phyloP scores from a whole-genome alignment of 2,113 vertebrate genomes.

The Pluvianellus socialis region DNA sequence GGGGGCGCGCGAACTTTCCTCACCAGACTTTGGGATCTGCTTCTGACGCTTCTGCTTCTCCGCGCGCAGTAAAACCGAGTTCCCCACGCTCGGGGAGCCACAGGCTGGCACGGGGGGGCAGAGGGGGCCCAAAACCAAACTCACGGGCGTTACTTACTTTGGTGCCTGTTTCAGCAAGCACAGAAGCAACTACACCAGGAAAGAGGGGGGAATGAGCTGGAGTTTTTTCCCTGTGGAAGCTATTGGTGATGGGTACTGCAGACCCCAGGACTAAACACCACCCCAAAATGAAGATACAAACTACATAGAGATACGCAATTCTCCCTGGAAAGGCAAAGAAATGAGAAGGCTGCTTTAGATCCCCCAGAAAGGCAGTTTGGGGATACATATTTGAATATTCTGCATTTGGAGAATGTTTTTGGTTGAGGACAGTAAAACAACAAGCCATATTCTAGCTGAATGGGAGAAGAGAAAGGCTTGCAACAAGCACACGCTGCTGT shows the following conservation, averaged over 20 bases:
- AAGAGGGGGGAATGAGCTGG: background rate
- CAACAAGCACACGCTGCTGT: background rate
- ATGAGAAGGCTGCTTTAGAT: background rate
- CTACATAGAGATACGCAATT: background rate
- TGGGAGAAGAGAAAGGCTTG: background rate
- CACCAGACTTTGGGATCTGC: background rate
- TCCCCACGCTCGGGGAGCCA: no score
- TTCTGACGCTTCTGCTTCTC: background rate
- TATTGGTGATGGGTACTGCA: background rate
- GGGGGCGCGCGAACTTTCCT: background rate
- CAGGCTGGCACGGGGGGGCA: accelerated
- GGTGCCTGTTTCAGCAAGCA: background rate
- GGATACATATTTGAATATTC: background rate
- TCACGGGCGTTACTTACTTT: background rate
- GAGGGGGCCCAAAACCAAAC: background rate
- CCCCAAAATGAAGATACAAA: background rate
- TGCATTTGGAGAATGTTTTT: background rate
- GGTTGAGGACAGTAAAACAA: background rate
- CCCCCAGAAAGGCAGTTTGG: background rate
- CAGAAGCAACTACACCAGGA: background rate
- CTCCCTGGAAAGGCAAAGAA: background rate
- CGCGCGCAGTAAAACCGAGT: background rate
- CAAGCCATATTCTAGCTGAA: background rate
- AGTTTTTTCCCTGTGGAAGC: background rate
- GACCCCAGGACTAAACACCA: background rate